Evolutionary conservation across 35 echinoderm and acorn worm species (phyloP).

Genomic region (Nesometra sesokonis): DNA sequence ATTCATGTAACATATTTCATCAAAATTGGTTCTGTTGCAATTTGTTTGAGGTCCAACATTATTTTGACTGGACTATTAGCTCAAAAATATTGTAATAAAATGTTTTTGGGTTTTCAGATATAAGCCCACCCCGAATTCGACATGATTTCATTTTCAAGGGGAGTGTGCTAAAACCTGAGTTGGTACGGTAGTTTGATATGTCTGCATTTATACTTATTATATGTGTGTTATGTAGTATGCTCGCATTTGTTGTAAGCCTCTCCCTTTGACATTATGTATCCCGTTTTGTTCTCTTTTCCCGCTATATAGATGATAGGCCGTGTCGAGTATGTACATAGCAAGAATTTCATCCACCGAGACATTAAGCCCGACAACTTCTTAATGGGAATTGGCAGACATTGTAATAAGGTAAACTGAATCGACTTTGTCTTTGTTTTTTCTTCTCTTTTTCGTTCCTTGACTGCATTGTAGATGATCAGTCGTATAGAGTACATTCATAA

Average conservation of each 20-base stretch:
- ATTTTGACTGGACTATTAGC: no score
- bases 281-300: constrained; percentile 13
- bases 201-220: background rate
- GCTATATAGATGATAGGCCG: constrained; percentile 80
- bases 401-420: constrained; percentile 72
- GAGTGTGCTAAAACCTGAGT: no score
- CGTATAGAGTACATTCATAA: constrained; percentile 93
- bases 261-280: background rate
- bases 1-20: no score
- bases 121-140: no score
- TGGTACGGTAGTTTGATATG: background rate
- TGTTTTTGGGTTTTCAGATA: no score
- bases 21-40: no score
- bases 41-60: no score
- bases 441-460: background rate
- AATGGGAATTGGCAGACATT: constrained; percentile 98
- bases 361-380: constrained; percentile 99
- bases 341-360: constrained; percentile 99
- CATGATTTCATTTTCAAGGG: no score
- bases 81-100: no score
- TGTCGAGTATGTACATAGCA: constrained; percentile 97
- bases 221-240: background rate
- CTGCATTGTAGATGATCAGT: constrained; percentile 58
- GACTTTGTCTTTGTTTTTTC: background rate
- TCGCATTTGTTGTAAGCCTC: background rate